phyloP scores from a whole-genome alignment of 2,113 vertebrate genomes.

The Phalacrocorax brasilianus region DNA sequence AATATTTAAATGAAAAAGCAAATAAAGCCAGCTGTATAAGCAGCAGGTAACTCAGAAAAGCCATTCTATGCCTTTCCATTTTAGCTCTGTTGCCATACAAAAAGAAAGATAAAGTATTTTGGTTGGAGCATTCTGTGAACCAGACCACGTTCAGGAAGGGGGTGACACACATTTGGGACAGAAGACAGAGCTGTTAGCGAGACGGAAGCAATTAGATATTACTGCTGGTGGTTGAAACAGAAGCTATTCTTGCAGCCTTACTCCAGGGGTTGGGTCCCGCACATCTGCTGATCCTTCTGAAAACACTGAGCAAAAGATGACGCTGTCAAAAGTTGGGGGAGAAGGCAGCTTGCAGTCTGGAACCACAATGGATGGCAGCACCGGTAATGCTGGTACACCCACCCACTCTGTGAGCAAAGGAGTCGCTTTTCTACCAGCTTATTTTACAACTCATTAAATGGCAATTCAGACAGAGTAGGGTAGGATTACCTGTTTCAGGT shows the following conservation, averaged over 20 bases:
- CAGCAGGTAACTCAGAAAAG: neutral
- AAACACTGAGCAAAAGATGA: neutral
- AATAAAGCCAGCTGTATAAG: slow-evolving; percentile 33
- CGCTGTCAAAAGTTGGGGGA: neutral
- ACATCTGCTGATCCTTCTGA: neutral
- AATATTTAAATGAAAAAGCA: slow-evolving; percentile 28
- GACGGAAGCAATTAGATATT: neutral
- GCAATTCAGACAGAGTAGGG: slow-evolving; percentile 8
- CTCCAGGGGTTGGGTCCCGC: neutral
- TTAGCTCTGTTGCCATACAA: neutral
- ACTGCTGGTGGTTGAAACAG: neutral
- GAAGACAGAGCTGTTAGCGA: neutral
- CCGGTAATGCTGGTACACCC: neutral
- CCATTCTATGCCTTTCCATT: neutral
- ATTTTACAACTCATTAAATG: slow-evolving; percentile 12
- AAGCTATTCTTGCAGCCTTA: neutral
- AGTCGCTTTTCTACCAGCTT: neutral
- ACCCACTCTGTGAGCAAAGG: neutral
- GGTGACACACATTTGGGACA: neutral
- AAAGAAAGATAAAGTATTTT: neutral
- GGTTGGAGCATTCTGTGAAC: neutral
- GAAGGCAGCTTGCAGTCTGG: neutral
- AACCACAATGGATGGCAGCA: neutral
- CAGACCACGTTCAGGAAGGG: neutral
- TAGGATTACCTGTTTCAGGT: neutral